Base-by-base conservation (phyloP, 1,140 invertebrate genomes). In the Dreissena rostriformis region DNA sequence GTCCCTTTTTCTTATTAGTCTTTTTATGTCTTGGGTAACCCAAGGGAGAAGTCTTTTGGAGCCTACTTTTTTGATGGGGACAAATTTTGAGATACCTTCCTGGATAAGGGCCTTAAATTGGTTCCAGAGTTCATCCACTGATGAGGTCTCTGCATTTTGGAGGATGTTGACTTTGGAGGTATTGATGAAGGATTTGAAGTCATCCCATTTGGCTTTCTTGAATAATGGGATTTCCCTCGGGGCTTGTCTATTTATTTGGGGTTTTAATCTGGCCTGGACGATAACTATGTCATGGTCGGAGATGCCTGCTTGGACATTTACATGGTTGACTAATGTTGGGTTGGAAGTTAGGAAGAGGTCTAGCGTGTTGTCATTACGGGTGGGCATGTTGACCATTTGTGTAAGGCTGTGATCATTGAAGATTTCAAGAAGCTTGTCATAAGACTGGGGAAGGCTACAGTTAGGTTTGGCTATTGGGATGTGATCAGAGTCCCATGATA, bases 331-430 rank as follows among this genome's bases (percentile, higher is more conserved):
- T 17, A 82, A 49, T 24, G 80, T 82, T 19, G 53, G 72, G 28
- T 75, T 75, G 39, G 52, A 24, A 55, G 72, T 75, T 24, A 57
- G 6, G 53, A 55, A 55, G n/a, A 55, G 49, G 7, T 57, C 52
- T 24, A 75, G 28, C 5, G 57, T 61, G 55, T 55, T 75, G 24
- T 75, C 72, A 75, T 57, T 75, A 2, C 52, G 22, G 24, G 49
- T 75, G 55, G 7, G 49, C 19, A 1, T 57, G 53, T 57, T 75
- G 51, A 75, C 72, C 72, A 75, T 53, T 57, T 75, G 72, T 75
- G 72, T 75, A 7, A 75, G n/a, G 72, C 57, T 57, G 49, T 24
- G 24, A 55, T 75, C 72, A 61, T 75, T 52, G 26, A 75, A 14
- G 24, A 75, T 75, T 24, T 75, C 51, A 24, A 57, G 52, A 8